Evolutionary conservation across 2,888 invertebrate species (phyloP).

Genomic region (Drosophila flavopinicola): DNA sequence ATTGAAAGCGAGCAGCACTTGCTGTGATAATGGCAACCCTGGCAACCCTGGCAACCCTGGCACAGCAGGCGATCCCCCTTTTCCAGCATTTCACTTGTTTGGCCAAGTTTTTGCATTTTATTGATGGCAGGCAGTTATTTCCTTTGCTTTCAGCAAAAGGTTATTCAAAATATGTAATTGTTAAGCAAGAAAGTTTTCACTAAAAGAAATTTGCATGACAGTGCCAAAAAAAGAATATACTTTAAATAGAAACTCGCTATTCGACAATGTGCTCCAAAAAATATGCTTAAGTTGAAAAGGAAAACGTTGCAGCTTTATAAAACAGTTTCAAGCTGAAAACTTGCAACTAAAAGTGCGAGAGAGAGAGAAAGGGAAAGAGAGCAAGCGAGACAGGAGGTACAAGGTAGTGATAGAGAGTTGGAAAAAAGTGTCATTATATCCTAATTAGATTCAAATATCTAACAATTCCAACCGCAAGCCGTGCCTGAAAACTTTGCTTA

Average conservation of each 20-base stretch:
- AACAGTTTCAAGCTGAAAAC: slow-evolving; percentile 8
- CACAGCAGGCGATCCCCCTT: slow-evolving; percentile 46
- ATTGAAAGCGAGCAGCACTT: slow-evolving; percentile 5
- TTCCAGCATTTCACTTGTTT: slow-evolving; percentile 30
- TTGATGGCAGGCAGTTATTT: slow-evolving; percentile 41
- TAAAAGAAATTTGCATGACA: slow-evolving; percentile 38
- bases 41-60: slow-evolving; percentile 38
- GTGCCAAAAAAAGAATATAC: slow-evolving; percentile 14
- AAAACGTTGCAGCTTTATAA: not conserved
- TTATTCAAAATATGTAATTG: slow-evolving; percentile 40
- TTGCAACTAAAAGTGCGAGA: not conserved
- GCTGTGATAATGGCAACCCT: slow-evolving; percentile 39
- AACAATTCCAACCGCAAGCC: slow-evolving; percentile 66
- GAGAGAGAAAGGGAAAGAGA: not conserved
- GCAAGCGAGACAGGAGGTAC: too few relatives aligned
- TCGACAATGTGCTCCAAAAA: not conserved
- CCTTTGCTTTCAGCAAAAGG: slow-evolving; percentile 10
- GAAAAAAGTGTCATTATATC: slow-evolving; percentile 69
- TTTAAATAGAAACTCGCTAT: slow-evolving; percentile 5
- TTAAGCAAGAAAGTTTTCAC: slow-evolving; percentile 32
- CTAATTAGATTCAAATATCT: slow-evolving; percentile 77
- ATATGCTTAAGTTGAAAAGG: slow-evolving; percentile 7
- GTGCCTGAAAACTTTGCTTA: slow-evolving; percentile 65
- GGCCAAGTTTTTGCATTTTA: slow-evolving; percentile 67
- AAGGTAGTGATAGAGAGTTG: slow-evolving; percentile 8